A percentile compares a stretch with the other conserved stretches of the same genome.
Conservation (phyloP, 37 sponge, comb jelly and placozoan genomes). For the Halichondria panicea region DNA sequence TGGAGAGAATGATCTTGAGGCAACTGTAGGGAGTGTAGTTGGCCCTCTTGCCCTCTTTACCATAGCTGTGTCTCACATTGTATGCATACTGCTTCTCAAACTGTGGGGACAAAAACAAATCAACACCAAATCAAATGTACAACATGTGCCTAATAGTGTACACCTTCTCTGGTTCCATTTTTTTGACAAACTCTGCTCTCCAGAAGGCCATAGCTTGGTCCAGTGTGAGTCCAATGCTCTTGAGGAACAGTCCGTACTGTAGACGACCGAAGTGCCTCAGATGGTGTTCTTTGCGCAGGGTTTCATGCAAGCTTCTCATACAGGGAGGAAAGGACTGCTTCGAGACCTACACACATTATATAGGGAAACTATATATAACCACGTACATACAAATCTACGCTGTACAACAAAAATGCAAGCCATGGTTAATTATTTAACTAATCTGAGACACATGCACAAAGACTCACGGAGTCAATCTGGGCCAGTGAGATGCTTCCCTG, state of each 20-base stretch:
- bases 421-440: neutral
- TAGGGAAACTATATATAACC: neutral
- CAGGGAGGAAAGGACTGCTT: conserved; percentile 90
- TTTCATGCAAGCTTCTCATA: conserved; percentile 88
- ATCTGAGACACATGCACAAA: neutral
- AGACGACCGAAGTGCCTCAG: conserved; percentile 87
- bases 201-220: conserved; percentile 89
- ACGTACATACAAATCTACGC: neutral
- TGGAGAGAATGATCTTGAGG: conserved; percentile 89
- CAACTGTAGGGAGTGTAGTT: conserved; percentile 95
- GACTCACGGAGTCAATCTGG: conserved; percentile 49
- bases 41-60: conserved; percentile 92
- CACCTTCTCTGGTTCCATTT: conserved; percentile 88
- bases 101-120: conserved; percentile 31
- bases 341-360: conserved; percentile 47
- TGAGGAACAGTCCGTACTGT: conserved; percentile 95
- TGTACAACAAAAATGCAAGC: neutral
- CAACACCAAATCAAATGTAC: no score
- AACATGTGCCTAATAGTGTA: no score
- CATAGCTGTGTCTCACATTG: conserved; percentile 90
- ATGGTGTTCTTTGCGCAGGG: conserved; percentile 86
- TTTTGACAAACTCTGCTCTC: conserved; percentile 81
- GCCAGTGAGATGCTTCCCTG: conserved; percentile 37
- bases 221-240: conserved; percentile 80
- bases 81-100: conserved; percentile 97